Evolutionary conservation across 2,113 vertebrate species (phyloP).

Genomic region (Mionectes macconnelli): DNA sequence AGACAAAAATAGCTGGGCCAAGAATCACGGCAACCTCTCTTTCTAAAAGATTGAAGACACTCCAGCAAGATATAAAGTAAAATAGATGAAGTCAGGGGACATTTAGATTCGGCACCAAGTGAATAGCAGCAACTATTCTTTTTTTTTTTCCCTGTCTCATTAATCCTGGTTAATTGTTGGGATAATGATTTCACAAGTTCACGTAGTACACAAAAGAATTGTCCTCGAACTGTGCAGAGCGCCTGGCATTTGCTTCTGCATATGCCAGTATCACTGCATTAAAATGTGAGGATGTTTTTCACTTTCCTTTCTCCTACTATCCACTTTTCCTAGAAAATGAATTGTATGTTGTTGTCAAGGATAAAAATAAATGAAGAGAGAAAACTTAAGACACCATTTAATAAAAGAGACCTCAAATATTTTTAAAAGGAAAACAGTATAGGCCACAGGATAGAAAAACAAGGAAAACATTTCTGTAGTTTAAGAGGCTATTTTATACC

Average conservation of each 20-base stretch:
- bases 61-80: neutral
- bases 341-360: conserved; percentile 27
- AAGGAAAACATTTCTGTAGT: neutral
- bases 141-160: neutral
- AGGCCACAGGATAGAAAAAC: neutral
- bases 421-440: neutral
- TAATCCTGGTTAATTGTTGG: conserved; percentile 52
- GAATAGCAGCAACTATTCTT: neutral
- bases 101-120: neutral
- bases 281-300: conserved; percentile 14
- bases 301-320: conserved; percentile 15
- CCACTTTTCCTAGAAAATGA: conserved; percentile 10
- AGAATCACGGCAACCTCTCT: neutral
- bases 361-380: conserved; percentile 20
- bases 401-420: neutral
- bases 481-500: neutral
- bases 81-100: neutral
- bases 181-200: conserved; percentile 54
- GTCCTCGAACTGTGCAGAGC: neutral
- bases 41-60: neutral
- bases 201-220: conserved; percentile 48
- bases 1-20: neutral
- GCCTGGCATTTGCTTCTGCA: neutral
- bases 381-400: neutral
- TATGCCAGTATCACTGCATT: neutral